Conservation (phyloP, 1,140 invertebrate species). For the Drosophila quadrilineata region DNA sequence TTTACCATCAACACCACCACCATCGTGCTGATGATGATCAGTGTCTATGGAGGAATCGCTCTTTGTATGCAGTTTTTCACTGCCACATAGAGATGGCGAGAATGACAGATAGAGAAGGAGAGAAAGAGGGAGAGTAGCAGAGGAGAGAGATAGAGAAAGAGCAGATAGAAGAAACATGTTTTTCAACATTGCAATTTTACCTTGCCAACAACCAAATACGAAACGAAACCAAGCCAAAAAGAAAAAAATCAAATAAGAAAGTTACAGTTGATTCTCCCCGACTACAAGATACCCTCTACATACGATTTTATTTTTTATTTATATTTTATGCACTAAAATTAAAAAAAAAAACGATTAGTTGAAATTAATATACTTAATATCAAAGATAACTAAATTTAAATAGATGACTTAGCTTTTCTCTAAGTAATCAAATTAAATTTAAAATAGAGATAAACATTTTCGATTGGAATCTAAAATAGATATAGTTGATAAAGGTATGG, state of each 20-base stretch:
- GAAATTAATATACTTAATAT: no score
- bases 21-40: slow-evolving; percentile 14
- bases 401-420: no score
- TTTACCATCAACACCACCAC: slow-evolving; percentile 37
- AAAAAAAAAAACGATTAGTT: not conserved
- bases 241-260: no score
- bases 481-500: no score
- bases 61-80: slow-evolving; percentile 54
- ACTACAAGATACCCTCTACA: no score
- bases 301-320: no score
- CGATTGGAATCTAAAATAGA: no score
- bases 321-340: no score
- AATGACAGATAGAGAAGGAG: slow-evolving; percentile 3
- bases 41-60: slow-evolving; percentile 14
- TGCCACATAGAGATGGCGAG: slow-evolving; percentile 39
- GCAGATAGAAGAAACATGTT: slow-evolving; percentile 69
- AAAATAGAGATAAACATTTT: slow-evolving; percentile 4
- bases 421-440: no score
- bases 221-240: slow-evolving; percentile 41
- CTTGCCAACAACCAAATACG: slow-evolving; percentile 42
- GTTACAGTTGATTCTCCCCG: no score
- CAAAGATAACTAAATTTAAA: no score
- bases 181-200: slow-evolving; percentile 65
- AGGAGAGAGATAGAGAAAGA: not conserved
- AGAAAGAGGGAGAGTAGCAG: not conserved